Evolutionary conservation across 1,140 invertebrate species (phyloP), one percentile per base, ranked within the genome.

Genomic region (Anastrepha ludens): DNA sequence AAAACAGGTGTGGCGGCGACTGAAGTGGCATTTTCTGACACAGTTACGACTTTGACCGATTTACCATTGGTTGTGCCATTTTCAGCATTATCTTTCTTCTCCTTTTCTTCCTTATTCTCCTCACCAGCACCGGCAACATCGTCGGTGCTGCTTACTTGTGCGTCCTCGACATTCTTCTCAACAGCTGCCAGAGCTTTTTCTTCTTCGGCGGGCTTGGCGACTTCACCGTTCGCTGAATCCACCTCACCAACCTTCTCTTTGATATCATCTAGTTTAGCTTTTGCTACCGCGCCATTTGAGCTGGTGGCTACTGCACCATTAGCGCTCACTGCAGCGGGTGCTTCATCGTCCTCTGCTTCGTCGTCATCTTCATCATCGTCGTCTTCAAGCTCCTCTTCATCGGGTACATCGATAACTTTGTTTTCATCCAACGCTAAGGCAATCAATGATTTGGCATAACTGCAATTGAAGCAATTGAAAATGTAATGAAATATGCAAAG

Each of bases 381-480:
- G 86, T 93, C 91, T 20, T 94, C 94, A 11, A 92, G 92, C 55
- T 94, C 94, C 5, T 94, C 94, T 90, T 94, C 94, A 88, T 96
- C 92, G 11, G 96, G 95, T 17, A 96, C 94, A 88, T 95, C 95
- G 89, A 97, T 93, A 3, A 97, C 95, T 87, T 95, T 96, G 87
- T 94, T 95, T 90, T 98, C 97, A 89, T 96, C 95, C 89, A 97
- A 93, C 2, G 96, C 95, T 87, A 97, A 91, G 85, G 96, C 96
- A 39, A 98, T 94, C 55, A 98, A 93, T 1, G 97, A 95, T 89
- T 93, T 93, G 29, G 92, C 93, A 90, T 93, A 93, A 0, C 91
- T 92, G 44, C 59, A 55, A 55, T 89, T 7, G 65, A 67, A 67
- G 15, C 7, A 67, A 67, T 9, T 7, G 7, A 15, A 3, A 81